A percentile compares a stretch with the other conserved stretches of the same genome.
These are phyloP conservation scores for Zoanthus solanderi DNA, from an alignment of 92 coral and sea anemone genomes.

Conservation along the genomic window DNA sequence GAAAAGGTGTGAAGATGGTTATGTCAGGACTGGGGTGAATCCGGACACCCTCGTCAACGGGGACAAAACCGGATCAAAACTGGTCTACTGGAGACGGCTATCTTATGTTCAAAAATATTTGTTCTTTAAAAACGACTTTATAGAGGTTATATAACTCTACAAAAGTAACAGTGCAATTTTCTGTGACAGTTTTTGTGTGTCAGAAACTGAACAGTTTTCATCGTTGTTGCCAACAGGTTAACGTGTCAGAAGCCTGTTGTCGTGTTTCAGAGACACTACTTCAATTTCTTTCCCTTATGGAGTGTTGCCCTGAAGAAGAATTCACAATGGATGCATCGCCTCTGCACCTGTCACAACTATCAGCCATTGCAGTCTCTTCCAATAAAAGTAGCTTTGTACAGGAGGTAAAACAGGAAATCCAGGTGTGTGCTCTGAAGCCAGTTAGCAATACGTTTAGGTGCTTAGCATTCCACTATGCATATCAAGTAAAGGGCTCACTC, in stretches of 20 bases:
- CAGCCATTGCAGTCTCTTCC: constrained; percentile 10
- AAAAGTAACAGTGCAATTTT: too few relatives aligned
- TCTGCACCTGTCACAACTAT: neutral
- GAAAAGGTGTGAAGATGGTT: too few relatives aligned
- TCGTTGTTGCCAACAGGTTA: neutral
- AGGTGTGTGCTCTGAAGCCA: neutral
- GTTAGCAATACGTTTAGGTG: neutral
- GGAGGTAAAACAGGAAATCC: neutral
- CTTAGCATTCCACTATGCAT: neutral
- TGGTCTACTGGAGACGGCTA: too few relatives aligned
- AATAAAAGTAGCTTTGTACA: neutral
- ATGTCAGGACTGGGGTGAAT: too few relatives aligned
- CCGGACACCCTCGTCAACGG: too few relatives aligned
- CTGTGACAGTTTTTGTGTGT: neutral
- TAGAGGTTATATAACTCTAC: too few relatives aligned
- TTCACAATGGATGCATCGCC: neutral
- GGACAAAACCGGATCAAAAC: too few relatives aligned
- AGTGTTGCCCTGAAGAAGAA: neutral
- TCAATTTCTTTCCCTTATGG: neutral
- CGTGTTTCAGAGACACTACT: constrained; percentile 5
- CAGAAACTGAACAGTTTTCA: neutral
- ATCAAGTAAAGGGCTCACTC: too few relatives aligned
- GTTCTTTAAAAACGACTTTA: too few relatives aligned
- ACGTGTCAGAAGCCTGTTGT: neutral
- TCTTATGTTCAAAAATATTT: too few relatives aligned